phyloP scores from a whole-genome alignment of 2,888 invertebrate genomes.

The Acanthosepion esculentum region DNA sequence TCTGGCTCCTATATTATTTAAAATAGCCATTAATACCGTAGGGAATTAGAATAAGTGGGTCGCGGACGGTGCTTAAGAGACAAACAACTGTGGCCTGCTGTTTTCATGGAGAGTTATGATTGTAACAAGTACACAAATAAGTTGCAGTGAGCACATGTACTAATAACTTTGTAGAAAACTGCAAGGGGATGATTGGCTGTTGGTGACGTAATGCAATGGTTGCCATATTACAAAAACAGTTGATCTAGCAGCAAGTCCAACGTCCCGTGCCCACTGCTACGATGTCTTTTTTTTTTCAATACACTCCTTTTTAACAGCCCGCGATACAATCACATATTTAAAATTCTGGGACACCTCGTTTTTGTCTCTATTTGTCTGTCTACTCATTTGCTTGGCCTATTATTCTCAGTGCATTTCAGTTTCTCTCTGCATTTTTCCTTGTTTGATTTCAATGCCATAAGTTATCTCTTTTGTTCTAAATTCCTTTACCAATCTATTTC shows the following conservation, averaged over 20 bases:
- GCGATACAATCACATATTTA: slow-evolving; percentile 33
- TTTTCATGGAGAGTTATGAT: neutral
- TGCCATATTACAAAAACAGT: neutral
- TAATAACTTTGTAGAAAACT: neutral
- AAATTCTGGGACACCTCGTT: neutral
- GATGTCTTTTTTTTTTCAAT: neutral
- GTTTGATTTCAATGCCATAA: neutral
- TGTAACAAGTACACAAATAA: neutral
- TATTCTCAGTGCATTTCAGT: neutral
- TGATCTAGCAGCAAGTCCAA: neutral
- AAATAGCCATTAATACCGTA: neutral
- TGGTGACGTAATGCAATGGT: neutral
- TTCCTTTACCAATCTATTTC: too few species aligned
- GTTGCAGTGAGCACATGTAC: neutral
- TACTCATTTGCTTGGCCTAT: neutral
- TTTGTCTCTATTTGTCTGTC: neutral
- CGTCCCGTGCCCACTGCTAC: neutral
- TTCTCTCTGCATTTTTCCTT: neutral
- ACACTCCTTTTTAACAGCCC: neutral
- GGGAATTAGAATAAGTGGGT: neutral
- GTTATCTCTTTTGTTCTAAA: too few species aligned
- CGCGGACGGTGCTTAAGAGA: neutral
- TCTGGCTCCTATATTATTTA: neutral
- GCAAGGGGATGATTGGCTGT: neutral
- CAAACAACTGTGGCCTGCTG: neutral